Evolutionary conservation across 2,797 vertebrate genomes (phyloP).

Genomic region (Gambusia yucatana): DNA sequence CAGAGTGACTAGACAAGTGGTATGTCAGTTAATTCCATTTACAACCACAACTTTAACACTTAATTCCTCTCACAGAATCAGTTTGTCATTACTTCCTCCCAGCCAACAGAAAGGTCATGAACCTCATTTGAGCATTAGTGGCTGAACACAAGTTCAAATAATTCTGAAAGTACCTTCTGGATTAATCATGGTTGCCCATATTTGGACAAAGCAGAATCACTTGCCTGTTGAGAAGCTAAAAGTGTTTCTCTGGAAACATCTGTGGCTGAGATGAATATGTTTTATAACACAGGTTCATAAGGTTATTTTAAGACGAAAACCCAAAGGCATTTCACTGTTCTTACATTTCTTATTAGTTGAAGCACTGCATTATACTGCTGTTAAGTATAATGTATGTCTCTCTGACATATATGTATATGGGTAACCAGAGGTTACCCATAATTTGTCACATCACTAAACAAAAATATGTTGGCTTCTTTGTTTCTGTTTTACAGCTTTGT

Average conservation of each 20-base stretch:
- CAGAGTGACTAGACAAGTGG: not conserved
- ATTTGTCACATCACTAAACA: not conserved
- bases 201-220: not conserved
- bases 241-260: conserved; percentile 5
- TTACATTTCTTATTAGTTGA: not conserved
- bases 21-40: not conserved
- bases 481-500: not conserved
- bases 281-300: not conserved
- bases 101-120: not conserved
- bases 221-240: not conserved
- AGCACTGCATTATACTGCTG: not conserved
- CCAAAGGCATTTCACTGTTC: not conserved
- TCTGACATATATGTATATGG: not conserved
- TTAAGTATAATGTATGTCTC: not conserved
- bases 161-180: not conserved
- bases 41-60: not conserved
- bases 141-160: not conserved
- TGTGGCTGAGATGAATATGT: not conserved
- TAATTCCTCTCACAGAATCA: not conserved
- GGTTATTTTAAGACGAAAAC: not conserved
- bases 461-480: not conserved
- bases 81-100: not conserved
- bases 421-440: not conserved
- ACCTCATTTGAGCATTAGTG: not conserved
- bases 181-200: not conserved